Evolutionary conservation across 2,113 vertebrate genomes (phyloP), one percentile per base, ranked within the genome.

Genomic region (Phalacrocorax carbo): DNA sequence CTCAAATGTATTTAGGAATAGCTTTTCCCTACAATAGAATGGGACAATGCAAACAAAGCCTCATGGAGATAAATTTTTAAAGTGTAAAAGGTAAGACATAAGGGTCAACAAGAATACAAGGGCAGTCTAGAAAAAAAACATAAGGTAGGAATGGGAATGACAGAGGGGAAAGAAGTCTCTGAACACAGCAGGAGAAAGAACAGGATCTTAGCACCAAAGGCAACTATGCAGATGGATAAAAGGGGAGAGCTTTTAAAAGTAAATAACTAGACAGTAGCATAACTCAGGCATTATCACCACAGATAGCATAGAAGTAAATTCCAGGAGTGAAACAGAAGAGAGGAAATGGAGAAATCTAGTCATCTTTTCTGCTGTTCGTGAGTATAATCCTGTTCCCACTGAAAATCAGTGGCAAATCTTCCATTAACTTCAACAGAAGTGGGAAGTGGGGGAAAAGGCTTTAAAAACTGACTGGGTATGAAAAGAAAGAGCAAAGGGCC

Each of bases 401-500:
- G 55, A 73, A 90, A 81, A 76, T 38, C 42, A 52, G 58, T 42
- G n/a, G 23, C 22, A 86, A 94, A 32, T 38, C 13, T 65, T 92
- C 34, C 71, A 78, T 32, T 70, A 82, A 61, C 21, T 66, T 70
- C 54, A 88, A 38, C 1, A 70, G 60, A 65, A 86, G 25, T 1
- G 3, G 5, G 1, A 0, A 1, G 5, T 11, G 23, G 32, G 38
- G 38, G 38, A 38, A 38, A 54, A 42, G 22, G 12, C 16, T 91
- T 88, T 68, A 51, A 85, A 90, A 83, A n/a, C 11, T 66, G 46
- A 26, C 15, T 30, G 13, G 13, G 8, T 73, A 75, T 12, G 27
- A 84, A 64, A 92, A 94, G 44, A 79, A 54, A 70, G 15, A 68
- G 23, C 5, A 7, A 79, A 83, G 38, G 15, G 21, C 42, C n/a